Evolutionary conservation across 1,140 invertebrate species (phyloP).

Genomic region (Drosophila bocki): DNA sequence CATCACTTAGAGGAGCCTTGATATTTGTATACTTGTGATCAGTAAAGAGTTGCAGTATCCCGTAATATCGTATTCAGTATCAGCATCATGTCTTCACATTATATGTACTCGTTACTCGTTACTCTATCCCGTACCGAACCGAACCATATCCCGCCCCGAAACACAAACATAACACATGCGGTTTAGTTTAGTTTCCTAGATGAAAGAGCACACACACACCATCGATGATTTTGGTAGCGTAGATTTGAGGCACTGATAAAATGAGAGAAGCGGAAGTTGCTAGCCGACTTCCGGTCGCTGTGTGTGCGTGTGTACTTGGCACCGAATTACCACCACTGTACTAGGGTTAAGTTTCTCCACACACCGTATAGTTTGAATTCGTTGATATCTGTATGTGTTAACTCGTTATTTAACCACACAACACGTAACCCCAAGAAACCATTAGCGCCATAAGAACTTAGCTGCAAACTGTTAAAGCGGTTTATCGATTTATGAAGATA

Average conservation of each 20-base stretch:
- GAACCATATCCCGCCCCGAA: slow-evolving; percentile 29
- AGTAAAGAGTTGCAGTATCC: slow-evolving; percentile 49
- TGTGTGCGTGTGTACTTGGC: slow-evolving; percentile 63
- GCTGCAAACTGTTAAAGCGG: slow-evolving; percentile 58
- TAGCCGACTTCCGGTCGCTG: slow-evolving; percentile 43
- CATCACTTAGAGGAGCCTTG: slow-evolving; percentile 49
- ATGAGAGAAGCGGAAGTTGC: slow-evolving; percentile 24
- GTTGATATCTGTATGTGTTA: slow-evolving; percentile 31
- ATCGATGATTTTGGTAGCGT: slow-evolving; percentile 25
- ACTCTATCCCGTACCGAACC: slow-evolving; percentile 48
- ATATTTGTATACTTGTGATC: slow-evolving; percentile 44
- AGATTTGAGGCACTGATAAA: slow-evolving; percentile 32
- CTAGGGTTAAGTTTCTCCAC: slow-evolving; percentile 23
- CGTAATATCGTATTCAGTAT: slow-evolving; percentile 59
- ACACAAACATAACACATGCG: slow-evolving; percentile 28
- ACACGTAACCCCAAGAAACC: slow-evolving; percentile 82
- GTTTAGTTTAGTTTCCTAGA: slow-evolving; percentile 37
- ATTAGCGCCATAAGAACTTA: slow-evolving; percentile 62
- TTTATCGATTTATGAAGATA: slow-evolving; percentile 60
- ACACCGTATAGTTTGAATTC: slow-evolving; percentile 17
- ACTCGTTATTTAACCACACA: slow-evolving; percentile 30
- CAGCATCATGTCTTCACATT: slow-evolving; percentile 71
- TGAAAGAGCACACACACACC: slow-evolving; percentile 16
- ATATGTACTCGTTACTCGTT: slow-evolving; percentile 39
- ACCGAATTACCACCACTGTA: slow-evolving; percentile 24